Base-by-base conservation (phyloP, 2,113 vertebrate genomes). In the Lates calcarifer region DNA sequence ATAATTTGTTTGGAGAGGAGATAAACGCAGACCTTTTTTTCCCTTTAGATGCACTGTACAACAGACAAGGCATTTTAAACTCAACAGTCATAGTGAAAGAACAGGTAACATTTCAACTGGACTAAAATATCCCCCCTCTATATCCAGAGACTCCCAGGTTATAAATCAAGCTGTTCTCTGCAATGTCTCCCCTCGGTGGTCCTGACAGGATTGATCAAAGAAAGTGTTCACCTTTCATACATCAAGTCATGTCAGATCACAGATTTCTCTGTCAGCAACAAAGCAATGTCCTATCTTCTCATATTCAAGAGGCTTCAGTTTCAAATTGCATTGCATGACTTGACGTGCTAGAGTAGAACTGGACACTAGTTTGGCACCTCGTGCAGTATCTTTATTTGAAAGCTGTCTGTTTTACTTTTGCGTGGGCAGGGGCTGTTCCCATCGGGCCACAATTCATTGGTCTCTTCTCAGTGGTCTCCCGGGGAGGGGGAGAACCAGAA, bases 391-490 rank as follows among this genome's bases (percentile, higher is more conserved):
- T 82, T 68, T 28, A 84, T 81, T 74, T 73, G 49, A 83, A 81
- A 65, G n/a, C 41, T 74, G 77, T 47, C 45, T 43, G 73, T 72
- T 84, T 74, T 63, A 62, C 6, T 62, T 73, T 80, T 61, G 60
- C 9, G 51, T 69, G 61, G 77, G 75, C 29, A 1, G 58, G 18
- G 35, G 67, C 22, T 28, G 79, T 77, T 87, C 69, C 68, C 62
- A 56, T 24, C 22, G 1, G 57, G 45, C 67, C 45, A n/a, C 31
- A n/a, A 53, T 39, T 81, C 11, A 35, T 6, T 69, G 39, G 65
- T 70, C 72, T 75, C 82, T 83, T 88, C 86, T 79, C 79, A 73
- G 67, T 74, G 79, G 72, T 82, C 88, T 79, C 86, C 1, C 0
- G 83, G 64, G 75, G 68, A 49, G 28, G 83, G 64, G 75, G 68